Evolutionary conservation across 2,113 vertebrate species (phyloP).

Genomic region (Pontoporia blainvillei): DNA sequence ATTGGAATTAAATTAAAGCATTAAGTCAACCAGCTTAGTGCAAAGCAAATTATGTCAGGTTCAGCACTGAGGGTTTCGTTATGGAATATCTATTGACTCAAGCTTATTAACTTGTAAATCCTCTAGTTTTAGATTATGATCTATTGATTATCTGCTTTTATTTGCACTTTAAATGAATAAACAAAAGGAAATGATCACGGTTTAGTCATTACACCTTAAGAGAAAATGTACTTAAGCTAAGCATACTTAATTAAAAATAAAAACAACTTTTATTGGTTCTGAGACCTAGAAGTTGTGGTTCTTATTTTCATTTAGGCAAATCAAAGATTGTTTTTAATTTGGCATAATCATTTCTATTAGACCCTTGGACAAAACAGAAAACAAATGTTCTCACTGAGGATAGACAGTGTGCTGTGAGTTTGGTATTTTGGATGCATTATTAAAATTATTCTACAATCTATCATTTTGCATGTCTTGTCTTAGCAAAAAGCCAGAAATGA

Average conservation of each 20-base stretch:
- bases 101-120: slow-evolving; percentile 79
- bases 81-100: slow-evolving; percentile 71
- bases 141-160: slow-evolving; percentile 76
- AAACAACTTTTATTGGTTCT: slow-evolving; percentile 50
- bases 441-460: background rate
- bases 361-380: background rate
- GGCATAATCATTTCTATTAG: background rate
- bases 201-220: slow-evolving; percentile 64
- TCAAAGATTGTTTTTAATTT: background rate
- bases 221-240: slow-evolving; percentile 48
- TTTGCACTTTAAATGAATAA: slow-evolving; percentile 73
- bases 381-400: background rate
- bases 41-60: slow-evolving; percentile 68
- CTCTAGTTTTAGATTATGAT: slow-evolving; percentile 68
- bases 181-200: slow-evolving; percentile 66
- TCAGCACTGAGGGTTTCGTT: slow-evolving; percentile 60
- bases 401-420: background rate
- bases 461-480: background rate
- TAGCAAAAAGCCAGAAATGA: background rate
- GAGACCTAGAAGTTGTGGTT: background rate
- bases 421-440: background rate
- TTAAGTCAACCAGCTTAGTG: slow-evolving; percentile 59
- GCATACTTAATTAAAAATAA: slow-evolving; percentile 56
- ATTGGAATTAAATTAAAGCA: slow-evolving; percentile 73
- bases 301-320: slow-evolving; percentile 19